Evolutionary conservation across 1,140 invertebrate species (phyloP).

Genomic region (Lordiphosa clarofinis): DNA sequence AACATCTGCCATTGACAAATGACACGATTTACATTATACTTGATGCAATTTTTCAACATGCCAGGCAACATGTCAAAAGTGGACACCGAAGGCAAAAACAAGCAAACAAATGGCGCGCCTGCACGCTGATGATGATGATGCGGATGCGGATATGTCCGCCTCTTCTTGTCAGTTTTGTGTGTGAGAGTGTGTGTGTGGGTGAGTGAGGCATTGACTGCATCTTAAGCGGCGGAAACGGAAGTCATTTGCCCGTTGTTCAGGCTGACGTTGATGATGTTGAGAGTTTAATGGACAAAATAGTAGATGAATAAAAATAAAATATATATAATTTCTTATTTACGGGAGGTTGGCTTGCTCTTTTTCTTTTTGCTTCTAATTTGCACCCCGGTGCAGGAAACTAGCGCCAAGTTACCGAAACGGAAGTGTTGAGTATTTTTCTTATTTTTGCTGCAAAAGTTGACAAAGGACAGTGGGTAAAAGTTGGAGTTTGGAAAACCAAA

Average conservation of each 20-base stretch:
- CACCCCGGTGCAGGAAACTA: constrained; percentile 17
- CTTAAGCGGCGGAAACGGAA: constrained; percentile 75
- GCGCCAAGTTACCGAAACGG: constrained; percentile 36
- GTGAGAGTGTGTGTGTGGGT: constrained; percentile 21
- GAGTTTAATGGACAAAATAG: constrained; percentile 66
- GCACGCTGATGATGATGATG: constrained; percentile 57
- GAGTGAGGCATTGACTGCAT: constrained; percentile 36
- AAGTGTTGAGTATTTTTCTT: constrained; percentile 53
- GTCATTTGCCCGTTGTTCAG: constrained; percentile 68
- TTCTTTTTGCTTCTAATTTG: constrained; percentile 37
- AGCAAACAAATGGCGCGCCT: constrained; percentile 64
- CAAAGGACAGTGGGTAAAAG: constrained; percentile 9
- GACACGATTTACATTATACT: constrained; percentile 77
- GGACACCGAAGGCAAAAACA: constrained; percentile 48
- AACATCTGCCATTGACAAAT: constrained; percentile 77
- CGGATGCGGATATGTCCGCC: constrained; percentile 36
- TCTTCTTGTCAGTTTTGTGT: not conserved
- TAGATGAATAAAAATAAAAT: constrained; percentile 32
- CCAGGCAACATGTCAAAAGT: constrained; percentile 64
- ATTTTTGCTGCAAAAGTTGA: constrained; percentile 34
- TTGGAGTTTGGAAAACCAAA: too few relatives aligned
- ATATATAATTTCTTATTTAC: constrained; percentile 57
- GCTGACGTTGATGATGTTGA: constrained; percentile 39
- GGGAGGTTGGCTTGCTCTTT: constrained; percentile 1
- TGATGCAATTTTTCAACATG: constrained; percentile 78